These are phyloP conservation scores for Petrocephalus microphthalmus DNA, from an alignment of 2,113 vertebrate species.

Conservation along the genomic window DNA sequence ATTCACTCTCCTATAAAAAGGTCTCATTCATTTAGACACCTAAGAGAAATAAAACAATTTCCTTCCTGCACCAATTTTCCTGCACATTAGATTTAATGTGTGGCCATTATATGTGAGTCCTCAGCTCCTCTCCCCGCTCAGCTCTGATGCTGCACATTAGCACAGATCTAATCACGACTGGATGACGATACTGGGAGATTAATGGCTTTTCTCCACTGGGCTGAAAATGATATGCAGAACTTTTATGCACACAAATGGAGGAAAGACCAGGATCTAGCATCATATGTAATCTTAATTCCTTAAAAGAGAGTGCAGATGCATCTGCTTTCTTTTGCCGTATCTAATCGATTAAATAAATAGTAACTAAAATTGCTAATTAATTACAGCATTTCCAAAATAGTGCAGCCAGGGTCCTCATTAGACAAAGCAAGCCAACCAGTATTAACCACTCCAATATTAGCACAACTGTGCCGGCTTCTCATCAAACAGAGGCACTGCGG, in stretches of 20 bases:
- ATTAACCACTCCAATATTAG: no score
- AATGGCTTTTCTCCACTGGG: constrained; percentile 44
- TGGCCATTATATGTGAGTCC: neutral
- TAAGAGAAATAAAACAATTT: constrained; percentile 17
- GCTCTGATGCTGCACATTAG: constrained; percentile 5
- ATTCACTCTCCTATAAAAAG: constrained; percentile 13
- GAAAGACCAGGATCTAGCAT: constrained; percentile 46
- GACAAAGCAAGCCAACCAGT: neutral
- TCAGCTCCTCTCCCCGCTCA: neutral
- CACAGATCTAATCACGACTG: constrained; percentile 33
- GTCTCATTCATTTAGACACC: constrained; percentile 11
- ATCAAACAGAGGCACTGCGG: no score
- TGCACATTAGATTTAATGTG: constrained; percentile 3
- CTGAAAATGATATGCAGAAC: constrained; percentile 51
- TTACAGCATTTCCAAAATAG: no score
- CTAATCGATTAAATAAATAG: neutral
- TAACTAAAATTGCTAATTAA: neutral
- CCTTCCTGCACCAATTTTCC: constrained; percentile 2
- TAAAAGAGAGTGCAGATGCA: constrained; percentile 32
- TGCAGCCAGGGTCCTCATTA: neutral
- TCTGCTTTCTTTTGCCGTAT: neutral
- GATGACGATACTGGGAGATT: constrained; percentile 42
- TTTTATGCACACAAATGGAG: constrained; percentile 49
- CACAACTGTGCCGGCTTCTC: no score
- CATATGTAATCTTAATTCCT: constrained; percentile 57